Conservation (phyloP, 2,113 vertebrate species). For the Fukomys damarensis region DNA sequence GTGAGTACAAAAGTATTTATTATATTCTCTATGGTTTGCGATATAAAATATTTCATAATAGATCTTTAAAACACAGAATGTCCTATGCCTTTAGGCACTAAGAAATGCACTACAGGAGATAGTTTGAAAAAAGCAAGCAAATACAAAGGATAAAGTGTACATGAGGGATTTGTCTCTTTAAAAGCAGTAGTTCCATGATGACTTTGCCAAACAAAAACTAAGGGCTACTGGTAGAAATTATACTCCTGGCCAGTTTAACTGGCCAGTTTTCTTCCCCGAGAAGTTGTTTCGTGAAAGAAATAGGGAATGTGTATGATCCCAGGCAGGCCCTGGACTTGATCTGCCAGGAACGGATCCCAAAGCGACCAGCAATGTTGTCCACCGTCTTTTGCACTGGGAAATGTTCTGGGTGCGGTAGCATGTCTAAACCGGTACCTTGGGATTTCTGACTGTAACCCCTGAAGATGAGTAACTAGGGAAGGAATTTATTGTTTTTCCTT, state of each 20-base stretch:
- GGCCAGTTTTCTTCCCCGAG: neutral
- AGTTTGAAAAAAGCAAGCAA: neutral
- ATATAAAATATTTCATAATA: neutral
- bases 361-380: neutral
- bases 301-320: neutral
- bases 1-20: neutral
- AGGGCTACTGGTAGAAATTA: slow-evolving; percentile 15
- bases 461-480: slow-evolving; percentile 70
- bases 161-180: neutral
- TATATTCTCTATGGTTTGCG: slow-evolving; percentile 3
- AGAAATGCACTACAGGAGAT: neutral
- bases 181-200: slow-evolving; percentile 10
- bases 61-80: neutral
- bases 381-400: rapidly evolving
- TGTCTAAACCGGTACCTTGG: neutral
- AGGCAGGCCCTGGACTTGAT: neutral
- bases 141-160: neutral
- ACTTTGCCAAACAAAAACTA: slow-evolving; percentile 25
- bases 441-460: slow-evolving; percentile 30
- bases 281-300: neutral
- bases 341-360: neutral
- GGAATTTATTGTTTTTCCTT: slow-evolving; percentile 72
- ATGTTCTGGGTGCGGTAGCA: neutral
- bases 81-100: neutral
- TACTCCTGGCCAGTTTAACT: neutral